Base-by-base conservation (phyloP, 2,113 vertebrate species). In the Thunnus maccoyii region DNA sequence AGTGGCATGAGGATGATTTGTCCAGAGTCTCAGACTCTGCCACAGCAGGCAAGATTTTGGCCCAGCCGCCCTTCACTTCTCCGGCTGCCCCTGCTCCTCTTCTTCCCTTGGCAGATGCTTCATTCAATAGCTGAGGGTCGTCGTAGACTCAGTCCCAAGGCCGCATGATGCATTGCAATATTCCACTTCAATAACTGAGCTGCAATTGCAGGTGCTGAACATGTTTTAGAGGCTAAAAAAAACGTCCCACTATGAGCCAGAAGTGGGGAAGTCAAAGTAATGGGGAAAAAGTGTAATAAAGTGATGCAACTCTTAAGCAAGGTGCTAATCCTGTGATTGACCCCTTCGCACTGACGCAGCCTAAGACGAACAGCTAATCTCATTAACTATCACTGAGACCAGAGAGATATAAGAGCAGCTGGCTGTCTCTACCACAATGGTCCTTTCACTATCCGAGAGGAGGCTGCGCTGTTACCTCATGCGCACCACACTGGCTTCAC, bases 301-400 rank as follows among this genome's bases (percentile, higher is more conserved):
- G 57, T 78, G 85, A 89, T 88, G 86, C 50, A 84, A 92, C 76
- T 76, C 46, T 61, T 82, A 69, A 91, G 87, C 80, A 75, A 90
- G 85, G 90, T 88, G 86, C 60, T 95, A 95, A 96, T 95, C 94
- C 93, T 75, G 82, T 81, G 91, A 90, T 87, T 95, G 93, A 95
- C 93, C 94, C 85, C 90, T 92, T 89, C 90, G 91, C 71, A 91
- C 89, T 92, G 92, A 94, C 30, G 75, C 91, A 93, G 89, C 72
- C 84, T 84, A 88, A 88, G 85, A 85, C 72, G 66, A 78, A 77
- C 58, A 41, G 82, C 90, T 95, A 96, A 95, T 93, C 94, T 94
- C 71, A 93, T 96, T 95, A 95, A 90, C 73, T 50, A 76, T 83
- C 86, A 89, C 90, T 68, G 80, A 88, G 88, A 85, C 56, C 51